Evolutionary conservation across 2,797 vertebrate species (phyloP), one percentile per base, ranked within the genome.

Genomic region (Poecilia picta): DNA sequence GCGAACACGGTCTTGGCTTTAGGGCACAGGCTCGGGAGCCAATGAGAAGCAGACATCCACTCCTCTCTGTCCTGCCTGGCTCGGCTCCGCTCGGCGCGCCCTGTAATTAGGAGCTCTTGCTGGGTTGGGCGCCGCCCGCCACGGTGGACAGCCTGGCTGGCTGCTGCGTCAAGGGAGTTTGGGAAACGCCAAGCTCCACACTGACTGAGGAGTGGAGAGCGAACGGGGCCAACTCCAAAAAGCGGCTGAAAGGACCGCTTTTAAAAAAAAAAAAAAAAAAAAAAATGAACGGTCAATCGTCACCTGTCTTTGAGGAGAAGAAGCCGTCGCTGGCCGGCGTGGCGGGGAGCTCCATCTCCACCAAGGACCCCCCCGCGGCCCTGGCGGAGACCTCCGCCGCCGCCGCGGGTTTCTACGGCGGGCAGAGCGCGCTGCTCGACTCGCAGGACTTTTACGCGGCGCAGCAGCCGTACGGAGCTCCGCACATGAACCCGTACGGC

Each of bases 41-140:
- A 98, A 98, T 98, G 94, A 96, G 97, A 95, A 94, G 90, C 92
- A 94, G 93, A 95, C 95, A 94, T 96, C 95, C 95, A 95, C 97
- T 88, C 90, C 89, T 81, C 78, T 90, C 87, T 66, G 90, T 89
- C 90, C 88, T 90, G 89, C 90, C 89, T 89, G 90, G 91, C 91
- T 82, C 33, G 89, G 92, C 89, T 88, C 87, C 18, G 86, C 89
- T 85, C 85, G 93, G 91, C 97, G 93, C 93, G 94, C 96, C 96
- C 96, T 96, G 93, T 97, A 96, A 97, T 97, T 97, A 97, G 95
- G 95, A 96, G 95, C 96, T 97, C 93, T 83, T 94, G 96, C 94
- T 96, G 95, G 96, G 95, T 96, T 94, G 95, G 93, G 96, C 92
- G 95, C 95, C 90, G 95, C 96, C 95, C 90, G 95, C 96, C 94